A percentile compares a stretch with the other conserved stretches of the same genome.
These are phyloP conservation scores for Salvelinus namaycush DNA, from an alignment of 2,113 vertebrate species.

Conservation along the genomic window DNA sequence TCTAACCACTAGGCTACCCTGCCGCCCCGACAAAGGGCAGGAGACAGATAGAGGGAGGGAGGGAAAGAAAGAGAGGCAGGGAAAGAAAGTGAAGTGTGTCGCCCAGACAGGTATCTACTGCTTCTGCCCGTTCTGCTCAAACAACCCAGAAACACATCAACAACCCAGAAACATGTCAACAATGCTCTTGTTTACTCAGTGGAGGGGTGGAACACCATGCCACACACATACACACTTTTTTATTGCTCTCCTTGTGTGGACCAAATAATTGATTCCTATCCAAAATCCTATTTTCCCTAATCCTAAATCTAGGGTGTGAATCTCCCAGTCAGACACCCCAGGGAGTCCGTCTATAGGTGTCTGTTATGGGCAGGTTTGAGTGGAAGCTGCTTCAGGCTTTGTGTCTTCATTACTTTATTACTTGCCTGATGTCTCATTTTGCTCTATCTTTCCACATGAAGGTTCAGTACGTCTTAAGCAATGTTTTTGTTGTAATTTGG, in stretches of 20 bases:
- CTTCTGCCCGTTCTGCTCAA: not conserved
- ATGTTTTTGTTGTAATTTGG: too few species aligned
- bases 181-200: not conserved
- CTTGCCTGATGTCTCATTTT: too few species aligned
- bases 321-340: not conserved
- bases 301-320: slow-evolving; percentile 15
- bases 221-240: slow-evolving; percentile 28
- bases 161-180: not conserved
- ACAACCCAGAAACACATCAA: not conserved
- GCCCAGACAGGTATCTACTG: not conserved
- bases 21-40: not conserved
- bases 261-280: too few species aligned
- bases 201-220: not conserved
- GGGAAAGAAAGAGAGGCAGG: not conserved
- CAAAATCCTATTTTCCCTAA: too few species aligned
- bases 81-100: not conserved
- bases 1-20: too few species aligned
- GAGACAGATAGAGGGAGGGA: not conserved
- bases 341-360: too few species aligned
- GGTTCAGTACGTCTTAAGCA: too few species aligned
- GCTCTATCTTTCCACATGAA: too few species aligned
- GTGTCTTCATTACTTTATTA: too few species aligned
- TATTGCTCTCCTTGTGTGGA: too few species aligned
- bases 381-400: too few species aligned
- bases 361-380: too few species aligned